phyloP scores from a whole-genome alignment of 2,888 invertebrate species.

The Acleris holmiana region DNA sequence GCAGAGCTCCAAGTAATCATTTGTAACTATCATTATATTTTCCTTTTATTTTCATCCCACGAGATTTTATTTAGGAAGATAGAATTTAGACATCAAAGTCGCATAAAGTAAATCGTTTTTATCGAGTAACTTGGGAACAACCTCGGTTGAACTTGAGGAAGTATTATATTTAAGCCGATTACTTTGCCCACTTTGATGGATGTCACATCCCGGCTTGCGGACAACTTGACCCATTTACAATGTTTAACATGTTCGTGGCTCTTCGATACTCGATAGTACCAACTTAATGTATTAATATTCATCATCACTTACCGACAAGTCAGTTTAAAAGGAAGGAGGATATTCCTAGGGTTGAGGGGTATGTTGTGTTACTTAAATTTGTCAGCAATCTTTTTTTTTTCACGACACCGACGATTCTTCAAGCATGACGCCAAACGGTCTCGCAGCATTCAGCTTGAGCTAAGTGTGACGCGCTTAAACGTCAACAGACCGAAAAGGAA shows the following conservation, averaged over 20 bases:
- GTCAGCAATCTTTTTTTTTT: no score
- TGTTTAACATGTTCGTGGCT: constrained; percentile 6
- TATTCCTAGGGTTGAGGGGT: no score
- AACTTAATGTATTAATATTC: constrained; percentile 3
- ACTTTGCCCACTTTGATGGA: constrained; percentile 21
- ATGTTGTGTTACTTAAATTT: no score
- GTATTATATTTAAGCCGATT: constrained; percentile 34
- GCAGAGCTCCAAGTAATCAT: no score
- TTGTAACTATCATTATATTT: constrained; percentile 5
- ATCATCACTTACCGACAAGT: neutral
- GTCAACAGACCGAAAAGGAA: no score
- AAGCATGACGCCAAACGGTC: no score
- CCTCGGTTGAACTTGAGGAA: constrained; percentile 22
- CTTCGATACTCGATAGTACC: neutral
- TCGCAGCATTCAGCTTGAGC: no score
- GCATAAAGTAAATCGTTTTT: constrained; percentile 30
- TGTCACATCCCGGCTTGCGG: constrained; percentile 7
- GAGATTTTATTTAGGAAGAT: constrained; percentile 12
- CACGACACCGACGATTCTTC: no score
- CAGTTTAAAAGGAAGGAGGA: neutral
- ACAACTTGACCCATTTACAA: constrained; percentile 13
- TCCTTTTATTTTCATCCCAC: constrained; percentile 22
- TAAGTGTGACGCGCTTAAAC: no score
- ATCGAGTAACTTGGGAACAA: constrained; percentile 27
- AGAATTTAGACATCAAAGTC: constrained; percentile 32